These are phyloP conservation scores for Phenganax stokvisi DNA, from an alignment of 92 coral and sea anemone species.

Conservation along the genomic window DNA sequence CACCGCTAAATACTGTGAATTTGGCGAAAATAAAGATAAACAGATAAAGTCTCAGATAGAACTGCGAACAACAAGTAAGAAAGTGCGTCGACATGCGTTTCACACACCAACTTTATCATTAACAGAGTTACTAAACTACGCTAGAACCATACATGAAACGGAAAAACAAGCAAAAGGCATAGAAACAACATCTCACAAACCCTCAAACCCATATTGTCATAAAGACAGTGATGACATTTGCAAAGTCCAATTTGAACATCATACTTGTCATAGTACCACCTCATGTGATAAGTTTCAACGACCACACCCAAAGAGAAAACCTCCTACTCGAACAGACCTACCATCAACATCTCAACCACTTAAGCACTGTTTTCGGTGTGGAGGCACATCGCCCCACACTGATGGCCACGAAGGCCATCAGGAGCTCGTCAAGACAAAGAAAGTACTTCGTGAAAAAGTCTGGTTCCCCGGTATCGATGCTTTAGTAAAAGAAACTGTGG, in stretches of 20 bases:
- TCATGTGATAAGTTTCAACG: not conserved
- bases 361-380: slow-evolving; percentile 32
- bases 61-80: not conserved
- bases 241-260: not conserved
- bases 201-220: too few relatives aligned
- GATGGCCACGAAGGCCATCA: slow-evolving; percentile 24
- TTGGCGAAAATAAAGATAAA: not conserved
- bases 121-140: not conserved
- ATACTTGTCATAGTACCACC: not conserved
- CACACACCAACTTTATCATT: not conserved
- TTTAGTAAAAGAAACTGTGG: not conserved
- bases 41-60: not conserved
- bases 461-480: slow-evolving; percentile 9
- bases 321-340: not conserved
- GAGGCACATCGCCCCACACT: slow-evolving; percentile 32
- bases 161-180: slow-evolving; percentile 29
- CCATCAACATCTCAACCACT: not conserved
- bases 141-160: slow-evolving; percentile 9
- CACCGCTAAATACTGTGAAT: slow-evolving; percentile 16
- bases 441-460: slow-evolving; percentile 1
- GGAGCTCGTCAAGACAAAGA: slow-evolving; percentile 8
- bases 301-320: not conserved
- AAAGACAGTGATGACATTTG: too few relatives aligned
- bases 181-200: not conserved
- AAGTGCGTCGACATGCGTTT: not conserved